Percentiles rank a stretch among this genome's conserved stretches.
These are phyloP conservation scores for Cryptocheilus praepositus DNA, from an alignment of 2,888 invertebrate genomes.

Conservation along the genomic window DNA sequence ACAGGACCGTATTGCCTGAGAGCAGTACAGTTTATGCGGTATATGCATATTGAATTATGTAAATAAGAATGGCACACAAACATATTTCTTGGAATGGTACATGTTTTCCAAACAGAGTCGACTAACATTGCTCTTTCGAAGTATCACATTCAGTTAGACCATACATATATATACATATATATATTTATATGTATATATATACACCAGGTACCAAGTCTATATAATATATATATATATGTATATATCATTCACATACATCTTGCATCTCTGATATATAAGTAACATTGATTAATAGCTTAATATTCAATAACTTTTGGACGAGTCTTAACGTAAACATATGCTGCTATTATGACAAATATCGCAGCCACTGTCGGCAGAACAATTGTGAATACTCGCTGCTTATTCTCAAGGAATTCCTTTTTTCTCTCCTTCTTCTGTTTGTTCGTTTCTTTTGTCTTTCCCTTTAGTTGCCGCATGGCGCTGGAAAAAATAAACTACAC, in stretches of 20 bases:
- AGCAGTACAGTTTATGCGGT: not conserved
- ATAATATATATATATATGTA: not conserved
- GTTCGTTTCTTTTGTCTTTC: slow-evolving; percentile 87
- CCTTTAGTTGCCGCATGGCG: slow-evolving; percentile 86
- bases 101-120: slow-evolving; percentile 29
- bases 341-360: slow-evolving; percentile 83
- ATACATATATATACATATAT: not conserved
- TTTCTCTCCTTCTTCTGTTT: slow-evolving; percentile 90
- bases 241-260: slow-evolving; percentile 7
- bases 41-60: not conserved
- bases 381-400: slow-evolving; percentile 86
- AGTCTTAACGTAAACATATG: slow-evolving; percentile 88
- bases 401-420: slow-evolving; percentile 87
- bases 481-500: slow-evolving; percentile 6
- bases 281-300: slow-evolving; percentile 47
- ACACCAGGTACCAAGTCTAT: slow-evolving; percentile 1
- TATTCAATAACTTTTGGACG: slow-evolving; percentile 77
- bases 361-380: slow-evolving; percentile 85
- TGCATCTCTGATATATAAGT: slow-evolving; percentile 8
- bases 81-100: slow-evolving; percentile 31
- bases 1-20: too few relatives aligned
- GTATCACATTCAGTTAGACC: slow-evolving; percentile 1
- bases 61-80: not conserved
- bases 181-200: not conserved
- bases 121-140: too few relatives aligned